Evolutionary conservation across 1,140 invertebrate genomes (phyloP).

Genomic region (Diachasma alloeum): DNA sequence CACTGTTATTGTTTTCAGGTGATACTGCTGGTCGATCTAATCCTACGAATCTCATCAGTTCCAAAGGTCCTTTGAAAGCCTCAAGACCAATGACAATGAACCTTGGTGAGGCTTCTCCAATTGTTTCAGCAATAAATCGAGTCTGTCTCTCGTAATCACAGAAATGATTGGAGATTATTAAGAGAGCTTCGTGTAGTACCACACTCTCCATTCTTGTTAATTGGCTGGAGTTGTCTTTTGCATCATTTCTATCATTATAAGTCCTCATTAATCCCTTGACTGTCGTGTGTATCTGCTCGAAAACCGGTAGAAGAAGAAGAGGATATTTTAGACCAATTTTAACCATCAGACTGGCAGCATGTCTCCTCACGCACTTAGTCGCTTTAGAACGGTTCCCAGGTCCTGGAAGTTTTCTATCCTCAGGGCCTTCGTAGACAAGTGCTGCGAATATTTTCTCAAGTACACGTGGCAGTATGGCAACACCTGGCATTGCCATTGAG

Average conservation of each 20-base stretch:
- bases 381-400: constrained; percentile 71
- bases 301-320: constrained; percentile 82
- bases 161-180: constrained; percentile 88
- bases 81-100: constrained; percentile 69
- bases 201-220: constrained; percentile 87
- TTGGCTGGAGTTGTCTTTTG: constrained; percentile 63
- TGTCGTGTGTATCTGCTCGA: constrained; percentile 82
- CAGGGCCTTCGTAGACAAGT: constrained; percentile 75
- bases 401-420: constrained; percentile 58
- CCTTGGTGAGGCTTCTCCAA: constrained; percentile 69
- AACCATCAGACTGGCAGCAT: constrained; percentile 88
- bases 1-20: constrained; percentile 69
- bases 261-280: constrained; percentile 73
- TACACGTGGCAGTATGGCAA: constrained; percentile 77
- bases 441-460: constrained; percentile 88
- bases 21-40: constrained; percentile 75
- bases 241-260: constrained; percentile 39
- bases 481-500: constrained; percentile 76
- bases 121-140: constrained; percentile 81
- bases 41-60: constrained; percentile 82
- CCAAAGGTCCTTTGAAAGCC: constrained; percentile 70
- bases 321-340: constrained; percentile 90
- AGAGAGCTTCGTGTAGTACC: constrained; percentile 78
- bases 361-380: constrained; percentile 85
- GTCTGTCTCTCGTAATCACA: constrained; percentile 87